Conservation (phyloP, 2,888 invertebrate genomes). For the Cybosia mesomella region DNA sequence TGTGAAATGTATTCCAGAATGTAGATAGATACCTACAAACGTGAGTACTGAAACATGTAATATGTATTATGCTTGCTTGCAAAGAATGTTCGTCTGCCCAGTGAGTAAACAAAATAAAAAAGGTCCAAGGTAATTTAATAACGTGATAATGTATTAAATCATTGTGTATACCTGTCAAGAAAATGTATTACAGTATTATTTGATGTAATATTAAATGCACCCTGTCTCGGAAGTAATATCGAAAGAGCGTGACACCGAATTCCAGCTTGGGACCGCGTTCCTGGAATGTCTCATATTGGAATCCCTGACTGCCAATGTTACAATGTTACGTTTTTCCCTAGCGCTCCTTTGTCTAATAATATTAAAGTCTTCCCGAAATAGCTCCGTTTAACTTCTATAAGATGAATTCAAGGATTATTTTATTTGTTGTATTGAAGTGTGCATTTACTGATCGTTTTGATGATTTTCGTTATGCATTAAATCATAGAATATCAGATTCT, state of each 20-base stretch:
- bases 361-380: conserved; percentile 46
- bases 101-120: not conserved
- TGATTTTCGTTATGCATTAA: not conserved
- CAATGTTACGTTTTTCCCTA: conserved; percentile 58
- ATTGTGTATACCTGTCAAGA: conserved; percentile 29
- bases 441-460: not conserved
- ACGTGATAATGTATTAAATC: conserved; percentile 10
- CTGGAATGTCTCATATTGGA: conserved; percentile 69
- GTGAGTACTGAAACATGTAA: no score
- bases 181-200: conserved; percentile 32
- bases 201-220: conserved; percentile 48
- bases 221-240: conserved; percentile 51
- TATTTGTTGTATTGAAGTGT: conserved; percentile 1
- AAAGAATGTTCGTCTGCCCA: not conserved
- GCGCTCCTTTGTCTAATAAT: conserved; percentile 46
- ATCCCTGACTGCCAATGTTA: conserved; percentile 57
- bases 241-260: conserved; percentile 50
- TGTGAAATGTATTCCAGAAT: no score
- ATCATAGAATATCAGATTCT: not conserved
- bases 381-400: conserved; percentile 21
- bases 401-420: conserved; percentile 25
- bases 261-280: conserved; percentile 55
- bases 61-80: not conserved
- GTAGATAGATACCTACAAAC: no score
- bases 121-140: not conserved